Evolutionary conservation across 2,113 vertebrate species (phyloP).

Genomic region (Cygnus atratus): DNA sequence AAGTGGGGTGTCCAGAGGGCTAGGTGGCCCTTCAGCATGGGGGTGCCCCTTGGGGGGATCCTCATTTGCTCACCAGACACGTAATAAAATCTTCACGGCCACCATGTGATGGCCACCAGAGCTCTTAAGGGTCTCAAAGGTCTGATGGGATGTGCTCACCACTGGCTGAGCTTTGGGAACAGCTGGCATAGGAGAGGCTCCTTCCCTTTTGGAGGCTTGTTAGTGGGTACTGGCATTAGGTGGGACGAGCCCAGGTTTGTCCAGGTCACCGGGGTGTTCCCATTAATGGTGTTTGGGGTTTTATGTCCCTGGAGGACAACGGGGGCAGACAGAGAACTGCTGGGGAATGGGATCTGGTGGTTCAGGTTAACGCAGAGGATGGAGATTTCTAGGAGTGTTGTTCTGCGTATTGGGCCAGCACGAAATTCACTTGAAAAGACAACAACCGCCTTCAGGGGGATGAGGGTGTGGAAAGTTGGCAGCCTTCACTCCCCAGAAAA

Average conservation of each 20-base stretch:
- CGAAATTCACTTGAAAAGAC: not conserved
- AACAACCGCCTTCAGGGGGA: not conserved
- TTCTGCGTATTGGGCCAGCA: not conserved
- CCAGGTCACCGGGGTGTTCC: not conserved
- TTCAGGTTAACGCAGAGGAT: not conserved
- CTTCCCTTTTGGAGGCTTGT: not conserved
- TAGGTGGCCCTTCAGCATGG: not conserved
- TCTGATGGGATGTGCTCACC: not conserved
- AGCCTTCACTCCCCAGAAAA: not conserved
- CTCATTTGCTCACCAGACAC: not conserved
- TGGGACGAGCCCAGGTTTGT: not conserved
- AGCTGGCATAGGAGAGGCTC: not conserved
- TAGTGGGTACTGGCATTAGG: not conserved
- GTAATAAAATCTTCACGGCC: not conserved
- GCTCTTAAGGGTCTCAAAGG: fast-evolving
- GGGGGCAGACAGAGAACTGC: not conserved
- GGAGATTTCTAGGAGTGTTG: not conserved
- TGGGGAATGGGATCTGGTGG: not conserved
- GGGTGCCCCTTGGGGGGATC: not conserved
- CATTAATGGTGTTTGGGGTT: not conserved
- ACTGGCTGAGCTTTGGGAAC: not conserved
- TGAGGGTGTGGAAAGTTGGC: slow-evolving; percentile 11
- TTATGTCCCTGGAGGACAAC: not conserved
- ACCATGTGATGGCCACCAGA: not conserved
- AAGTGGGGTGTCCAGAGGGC: not conserved